Evolutionary conservation across 1,140 invertebrate species (phyloP).

Genomic region (Calosoma granatense): DNA sequence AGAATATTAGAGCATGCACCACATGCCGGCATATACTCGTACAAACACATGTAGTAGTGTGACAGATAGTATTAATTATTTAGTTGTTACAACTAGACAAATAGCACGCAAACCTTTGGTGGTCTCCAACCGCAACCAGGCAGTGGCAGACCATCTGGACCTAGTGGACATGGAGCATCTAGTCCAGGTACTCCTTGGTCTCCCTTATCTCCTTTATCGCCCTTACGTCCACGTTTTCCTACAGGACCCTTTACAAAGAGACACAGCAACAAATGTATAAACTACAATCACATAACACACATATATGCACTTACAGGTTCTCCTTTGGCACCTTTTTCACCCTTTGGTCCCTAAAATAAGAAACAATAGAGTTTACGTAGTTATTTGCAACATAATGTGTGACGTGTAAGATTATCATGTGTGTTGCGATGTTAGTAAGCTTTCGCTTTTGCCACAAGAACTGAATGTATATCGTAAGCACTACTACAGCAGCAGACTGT

Average conservation of each 20-base stretch:
- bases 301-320: conserved; percentile 63
- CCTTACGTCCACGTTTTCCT: conserved; percentile 83
- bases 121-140: conserved; percentile 91
- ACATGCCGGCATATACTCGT: neutral
- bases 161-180: conserved; percentile 93
- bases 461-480: neutral
- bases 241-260: conserved; percentile 76
- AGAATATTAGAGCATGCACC: conserved; percentile 9
- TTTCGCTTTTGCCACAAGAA: too few species aligned
- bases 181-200: conserved; percentile 92
- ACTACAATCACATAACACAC: neutral
- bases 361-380: too few species aligned
- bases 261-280: too few species aligned
- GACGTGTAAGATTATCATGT: too few species aligned
- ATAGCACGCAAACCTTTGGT: conserved; percentile 67
- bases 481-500: neutral
- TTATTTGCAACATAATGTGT: too few species aligned
- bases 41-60: neutral
- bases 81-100: too few species aligned
- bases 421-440: too few species aligned
- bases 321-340: conserved; percentile 80
- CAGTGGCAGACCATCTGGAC: conserved; percentile 84
- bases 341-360: conserved; percentile 71
- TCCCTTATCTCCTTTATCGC: conserved; percentile 84
- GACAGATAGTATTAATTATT: too few species aligned